Base-by-base conservation (phyloP, 2,888 invertebrate species). In the Drosophila leonis region DNA sequence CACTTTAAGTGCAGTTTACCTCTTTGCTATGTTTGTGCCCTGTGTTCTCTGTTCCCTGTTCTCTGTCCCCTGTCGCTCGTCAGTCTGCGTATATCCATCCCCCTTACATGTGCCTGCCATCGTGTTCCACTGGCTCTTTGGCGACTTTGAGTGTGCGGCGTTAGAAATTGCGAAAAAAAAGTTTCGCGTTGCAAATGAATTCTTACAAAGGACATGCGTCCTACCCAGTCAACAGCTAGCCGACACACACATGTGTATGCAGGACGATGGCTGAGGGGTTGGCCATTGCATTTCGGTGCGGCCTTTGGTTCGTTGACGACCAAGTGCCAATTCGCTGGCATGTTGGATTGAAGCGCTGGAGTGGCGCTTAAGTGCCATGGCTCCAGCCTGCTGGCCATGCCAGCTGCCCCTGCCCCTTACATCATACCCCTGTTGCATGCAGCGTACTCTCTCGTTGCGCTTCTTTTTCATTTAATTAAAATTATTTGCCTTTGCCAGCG, bases 1-100 rank as follows among this genome's bases (percentile, higher is more conserved):
- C 91, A 91, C 83, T 91, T 91, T 87, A 87, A 90, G 91, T 91
- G 91, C 90, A 91, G 78, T 90, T 91, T 84, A 85, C 85, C 84
- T 84, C 84, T 84, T 84, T 78, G 84, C 67, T 72, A 66, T 78
- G 67, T 68, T 75, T 69, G 78, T 69, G 35, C 54, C 35, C 49
- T 18, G 27, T 39, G 9, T 4, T 4, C 48, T 13, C 55, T 7
- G 13, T 3, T 1, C 15, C 46, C 46, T 13, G 8, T 18, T 8
- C 18, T 1, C 42, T 18, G n/a, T 12, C 6, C 41, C 13, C 54
- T 4, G 12, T 12, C 15, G n/a, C 27, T 64, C 55, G 64, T 37
- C 24, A 51, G 66, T 64, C 72, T 60, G 62, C 54, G 10, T 27
- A 5, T 24, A 15, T 10, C 12, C 54, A 20, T 2, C 15, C 37